Percentiles rank a stretch among this genome's conserved stretches.
Conservation (phyloP, 1,140 invertebrate genomes). For the Saccostrea glomerata region DNA sequence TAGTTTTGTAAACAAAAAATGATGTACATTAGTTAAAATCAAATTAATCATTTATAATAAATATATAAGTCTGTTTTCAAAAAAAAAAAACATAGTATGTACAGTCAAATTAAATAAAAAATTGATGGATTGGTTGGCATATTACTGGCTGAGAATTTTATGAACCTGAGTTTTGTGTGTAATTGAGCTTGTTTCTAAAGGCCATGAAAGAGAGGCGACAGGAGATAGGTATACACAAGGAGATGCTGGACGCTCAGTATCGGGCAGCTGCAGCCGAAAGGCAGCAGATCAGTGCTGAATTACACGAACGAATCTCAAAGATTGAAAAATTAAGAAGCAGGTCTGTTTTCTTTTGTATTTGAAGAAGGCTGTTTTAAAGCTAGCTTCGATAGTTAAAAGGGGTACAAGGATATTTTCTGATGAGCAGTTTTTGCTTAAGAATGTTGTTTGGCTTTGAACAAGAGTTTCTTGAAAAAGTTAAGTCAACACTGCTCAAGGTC, state of each 20-base stretch:
- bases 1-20: neutral
- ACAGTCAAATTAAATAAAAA: too few species aligned
- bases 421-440: too few species aligned
- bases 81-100: too few species aligned
- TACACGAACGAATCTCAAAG: conserved; percentile 78
- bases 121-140: too few species aligned
- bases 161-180: neutral
- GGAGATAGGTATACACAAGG: conserved; percentile 78
- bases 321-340: conserved; percentile 79
- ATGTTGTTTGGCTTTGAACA: too few species aligned
- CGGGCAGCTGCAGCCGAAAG: conserved; percentile 76
- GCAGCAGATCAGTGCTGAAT: conserved; percentile 76
- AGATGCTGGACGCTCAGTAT: conserved; percentile 77
- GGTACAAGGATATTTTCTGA: neutral
- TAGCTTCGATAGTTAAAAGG: neutral
- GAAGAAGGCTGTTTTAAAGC: neutral
- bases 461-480: too few species aligned
- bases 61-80: too few species aligned
- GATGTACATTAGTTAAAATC: neutral
- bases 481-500: neutral
- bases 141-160: neutral
- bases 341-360: conserved; percentile 54
- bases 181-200: conserved; percentile 54
- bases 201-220: conserved; percentile 78
- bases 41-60: too few species aligned